Percentiles rank a stretch among this genome's conserved stretches.
Evolutionary conservation across 2,797 vertebrate species (phyloP).

Genomic region (Pagetopsis macropterus): DNA sequence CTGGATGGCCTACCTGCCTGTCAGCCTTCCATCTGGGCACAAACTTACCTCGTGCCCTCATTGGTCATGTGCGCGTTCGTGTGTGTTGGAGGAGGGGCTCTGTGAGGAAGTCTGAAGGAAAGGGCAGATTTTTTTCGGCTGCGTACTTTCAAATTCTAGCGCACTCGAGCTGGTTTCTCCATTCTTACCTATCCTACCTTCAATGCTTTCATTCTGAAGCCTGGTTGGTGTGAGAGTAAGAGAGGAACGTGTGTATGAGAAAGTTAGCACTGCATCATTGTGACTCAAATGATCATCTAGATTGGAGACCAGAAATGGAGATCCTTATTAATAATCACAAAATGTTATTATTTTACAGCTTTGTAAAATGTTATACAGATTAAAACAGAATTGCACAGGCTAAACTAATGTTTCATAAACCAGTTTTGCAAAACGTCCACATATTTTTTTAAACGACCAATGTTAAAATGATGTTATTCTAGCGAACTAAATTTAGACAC

Average conservation of each 20-base stretch:
- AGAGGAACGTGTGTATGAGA: neutral
- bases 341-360: slow-evolving; percentile 45
- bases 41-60: no score
- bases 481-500: neutral
- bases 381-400: slow-evolving; percentile 13
- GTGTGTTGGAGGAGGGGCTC: no score
- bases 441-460: neutral
- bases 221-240: slow-evolving; percentile 9
- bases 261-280: slow-evolving; percentile 36
- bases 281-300: slow-evolving; percentile 38
- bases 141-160: no score
- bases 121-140: no score
- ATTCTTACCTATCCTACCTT: neutral
- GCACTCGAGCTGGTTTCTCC: no score
- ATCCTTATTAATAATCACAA: slow-evolving; percentile 45
- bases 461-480: neutral
- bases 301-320: slow-evolving; percentile 46
- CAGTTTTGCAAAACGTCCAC: neutral
- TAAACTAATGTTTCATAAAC: slow-evolving; percentile 16
- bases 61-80: no score
- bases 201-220: slow-evolving; percentile 45
- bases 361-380: slow-evolving; percentile 26
- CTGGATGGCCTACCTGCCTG: no score
- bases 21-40: no score
- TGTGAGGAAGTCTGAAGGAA: no score